A percentile compares a stretch with the other conserved stretches of the same genome.
phyloP scores from a whole-genome alignment of 2,888 invertebrate genomes.

The Dasypolia templi region DNA sequence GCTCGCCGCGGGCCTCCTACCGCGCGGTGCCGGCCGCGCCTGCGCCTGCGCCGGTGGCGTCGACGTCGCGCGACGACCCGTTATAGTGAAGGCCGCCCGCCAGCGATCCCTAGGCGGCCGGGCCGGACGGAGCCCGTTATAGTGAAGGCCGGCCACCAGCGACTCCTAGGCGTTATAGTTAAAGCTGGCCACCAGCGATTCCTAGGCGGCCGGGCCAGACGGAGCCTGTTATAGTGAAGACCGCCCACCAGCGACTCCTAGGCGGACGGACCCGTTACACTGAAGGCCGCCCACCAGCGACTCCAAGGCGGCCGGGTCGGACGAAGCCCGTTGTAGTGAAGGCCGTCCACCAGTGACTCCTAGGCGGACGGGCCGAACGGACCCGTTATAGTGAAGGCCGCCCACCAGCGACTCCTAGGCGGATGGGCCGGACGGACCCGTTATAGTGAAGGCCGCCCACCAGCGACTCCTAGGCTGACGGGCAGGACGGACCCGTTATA shows the following conservation, averaged over 20 bases:
- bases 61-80: conserved; percentile 75
- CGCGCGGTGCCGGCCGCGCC: conserved; percentile 64
- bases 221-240: conserved; percentile 71
- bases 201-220: conserved; percentile 58
- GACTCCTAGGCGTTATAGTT: too few relatives aligned
- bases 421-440: conserved; percentile 37
- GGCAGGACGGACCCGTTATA: conserved; percentile 60
- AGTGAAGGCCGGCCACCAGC: conserved; percentile 61
- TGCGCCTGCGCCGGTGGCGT: conserved; percentile 57
- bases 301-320: conserved; percentile 63
- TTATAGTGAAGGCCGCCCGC: conserved; percentile 83
- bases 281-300: conserved; percentile 76
- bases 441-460: conserved; percentile 79
- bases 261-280: conserved; percentile 70
- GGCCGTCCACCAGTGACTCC: conserved; percentile 73
- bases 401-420: conserved; percentile 72
- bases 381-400: conserved; percentile 83
- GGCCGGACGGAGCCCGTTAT: conserved; percentile 50
- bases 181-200: conserved; percentile 73
- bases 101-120: conserved; percentile 71
- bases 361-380: conserved; percentile 52
- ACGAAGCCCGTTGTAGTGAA: conserved; percentile 76
- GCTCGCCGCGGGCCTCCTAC: conserved; percentile 63
- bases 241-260: conserved; percentile 72
- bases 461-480: conserved; percentile 71